Percentiles rank a stretch among this genome's conserved stretches.
Conservation (phyloP, 1,140 invertebrate genomes). For the Rhynchophorus ferrugineus region DNA sequence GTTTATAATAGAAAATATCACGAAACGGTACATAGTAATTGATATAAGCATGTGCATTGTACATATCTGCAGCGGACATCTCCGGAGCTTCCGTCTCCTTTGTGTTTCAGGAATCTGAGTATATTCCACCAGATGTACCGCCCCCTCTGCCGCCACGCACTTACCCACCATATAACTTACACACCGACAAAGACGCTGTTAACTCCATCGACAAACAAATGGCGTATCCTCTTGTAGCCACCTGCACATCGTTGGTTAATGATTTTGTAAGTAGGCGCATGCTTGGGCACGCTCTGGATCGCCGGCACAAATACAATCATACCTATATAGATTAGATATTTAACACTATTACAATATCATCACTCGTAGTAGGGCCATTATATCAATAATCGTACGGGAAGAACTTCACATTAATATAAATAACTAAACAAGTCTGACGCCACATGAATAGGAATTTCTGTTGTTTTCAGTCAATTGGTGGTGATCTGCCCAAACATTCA, state of each 20-base stretch:
- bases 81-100: neutral
- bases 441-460: neutral
- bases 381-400: neutral
- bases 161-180: constrained; percentile 41
- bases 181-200: constrained; percentile 43
- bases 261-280: constrained; percentile 40
- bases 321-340: no score
- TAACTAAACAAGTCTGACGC: neutral
- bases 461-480: no score
- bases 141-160: constrained; percentile 56
- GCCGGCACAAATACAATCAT: neutral
- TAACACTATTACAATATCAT: no score
- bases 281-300: neutral
- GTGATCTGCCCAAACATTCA: constrained; percentile 49
- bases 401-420: neutral
- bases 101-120: constrained; percentile 4
- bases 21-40: no score
- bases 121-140: constrained; percentile 34
- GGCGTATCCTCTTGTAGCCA: constrained; percentile 48
- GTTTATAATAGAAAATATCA: no score
- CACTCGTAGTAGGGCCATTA: no score
- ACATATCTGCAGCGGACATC: neutral
- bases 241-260: constrained; percentile 42
- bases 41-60: neutral
- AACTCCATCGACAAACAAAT: constrained; percentile 52